Percentiles rank a stretch among this genome's conserved stretches.
phyloP scores from a whole-genome alignment of 2,888 invertebrate species.

The Aradus depressus region DNA sequence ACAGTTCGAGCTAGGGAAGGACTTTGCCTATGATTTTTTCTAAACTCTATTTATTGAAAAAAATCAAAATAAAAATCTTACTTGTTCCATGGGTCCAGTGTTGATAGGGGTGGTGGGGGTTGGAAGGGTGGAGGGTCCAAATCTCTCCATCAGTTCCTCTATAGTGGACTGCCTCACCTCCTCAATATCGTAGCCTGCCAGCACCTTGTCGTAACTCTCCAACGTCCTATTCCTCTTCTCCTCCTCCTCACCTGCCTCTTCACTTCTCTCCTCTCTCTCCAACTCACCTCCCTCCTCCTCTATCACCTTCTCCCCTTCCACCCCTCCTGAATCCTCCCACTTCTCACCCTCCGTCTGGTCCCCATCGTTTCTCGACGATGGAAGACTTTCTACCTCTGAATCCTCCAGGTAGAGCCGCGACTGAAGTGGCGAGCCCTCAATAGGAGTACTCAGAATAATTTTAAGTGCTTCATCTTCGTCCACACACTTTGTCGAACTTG shows the following conservation, averaged over 20 bases:
- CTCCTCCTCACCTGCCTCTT: not conserved
- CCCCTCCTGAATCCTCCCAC: no score
- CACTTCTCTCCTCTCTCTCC: not conserved
- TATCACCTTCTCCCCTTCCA: not conserved
- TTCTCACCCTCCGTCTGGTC: no score
- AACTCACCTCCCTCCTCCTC: not conserved
- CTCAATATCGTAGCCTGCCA: slow-evolving; percentile 4
- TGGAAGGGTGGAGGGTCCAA: not conserved
- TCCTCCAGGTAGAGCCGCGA: slow-evolving; percentile 2
- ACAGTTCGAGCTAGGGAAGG: no score
- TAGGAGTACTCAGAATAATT: slow-evolving; percentile 45
- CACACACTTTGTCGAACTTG: slow-evolving; percentile 32
- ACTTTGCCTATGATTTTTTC: no score
- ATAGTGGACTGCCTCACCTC: slow-evolving; percentile 1
- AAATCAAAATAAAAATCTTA: not conserved
- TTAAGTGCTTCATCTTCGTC: slow-evolving; percentile 62
- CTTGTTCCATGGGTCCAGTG: not conserved
- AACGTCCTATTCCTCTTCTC: slow-evolving; percentile 8
- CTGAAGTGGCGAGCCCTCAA: slow-evolving; percentile 25
- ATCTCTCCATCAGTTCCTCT: slow-evolving; percentile 13
- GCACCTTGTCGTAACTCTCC: slow-evolving; percentile 13
- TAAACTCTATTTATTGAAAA: no score
- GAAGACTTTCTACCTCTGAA: not conserved
- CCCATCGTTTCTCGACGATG: no score
- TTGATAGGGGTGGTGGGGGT: not conserved